Evolutionary conservation across 2,888 invertebrate genomes (phyloP), one percentile per base, ranked within the genome.

Genomic region (Thecocarcelia acutangulata): DNA sequence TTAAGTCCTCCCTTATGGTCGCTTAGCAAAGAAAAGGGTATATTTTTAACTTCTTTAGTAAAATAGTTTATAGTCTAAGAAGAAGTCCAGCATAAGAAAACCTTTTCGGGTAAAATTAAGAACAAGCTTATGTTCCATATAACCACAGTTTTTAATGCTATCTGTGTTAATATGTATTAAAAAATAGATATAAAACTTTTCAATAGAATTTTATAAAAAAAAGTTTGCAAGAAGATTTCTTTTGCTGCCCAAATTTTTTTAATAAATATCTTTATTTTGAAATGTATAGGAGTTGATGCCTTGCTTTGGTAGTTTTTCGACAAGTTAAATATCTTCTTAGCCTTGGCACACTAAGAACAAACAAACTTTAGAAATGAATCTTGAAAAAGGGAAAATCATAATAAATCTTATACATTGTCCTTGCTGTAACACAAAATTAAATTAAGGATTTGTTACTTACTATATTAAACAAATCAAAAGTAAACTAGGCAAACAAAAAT

Each of bases 361-460:
- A n/a, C 2, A 8, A 61, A 28, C 44, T 46, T 46, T 61, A 28
- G 15, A 17, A 17, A 42, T 15, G 5, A 37, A 2, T 24, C 24
- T n/a, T n/a, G n/a, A 58, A 0, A 15, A 54, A 54, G 42, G 50
- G 37, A 11, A 48, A 52, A 52, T 0, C 6, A 17, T n/a, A 48
- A 58, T 64, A 75, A 75, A 75, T 68, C 75, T 59, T 59, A 19
- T 8, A 15, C 56, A 37, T 21, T 66, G 75, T 59, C 58, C 66
- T 66, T 66, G 58, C 50, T 28, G 28, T 21, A 75, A 77, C 24
- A 63, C 54, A 56, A 70, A 54, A 77, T 77, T 77, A 40, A 70
- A 70, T 77, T 77, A 76, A 70, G 77, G 52, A 63, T 77, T 63
- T 77, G 56, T 56, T 42, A 68, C 68, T 54, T 40, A 69, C 70